Base-by-base conservation (phyloP, 2,888 invertebrate genomes). In the Zaprionus lineosus region DNA sequence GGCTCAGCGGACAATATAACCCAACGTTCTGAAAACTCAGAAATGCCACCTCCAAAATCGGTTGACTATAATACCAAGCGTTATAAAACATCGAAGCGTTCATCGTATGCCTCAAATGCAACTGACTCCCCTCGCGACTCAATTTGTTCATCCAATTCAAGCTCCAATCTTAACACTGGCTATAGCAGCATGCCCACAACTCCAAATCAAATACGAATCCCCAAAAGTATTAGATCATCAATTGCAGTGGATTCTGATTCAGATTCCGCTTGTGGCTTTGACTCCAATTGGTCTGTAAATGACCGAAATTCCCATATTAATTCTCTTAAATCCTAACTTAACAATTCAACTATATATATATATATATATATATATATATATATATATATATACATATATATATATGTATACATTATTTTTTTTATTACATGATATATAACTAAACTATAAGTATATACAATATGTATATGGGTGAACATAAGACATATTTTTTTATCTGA, bases 1-100 rank as follows among this genome's bases (percentile, higher is more conserved):
- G 97, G 97, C 16, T 97, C 97, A 0, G 96, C 95, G 0, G 97
- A 97, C 87, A 96, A 96, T 87, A 93, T 97, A 70, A 93, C 93
- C 85, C 94, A 95, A 6, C 79, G 73, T 16, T 73, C 84, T 2
- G 76, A 86, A n/a, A 71, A 71, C 2, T 60, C 92, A n/a, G n/a
- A n/a, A 64, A 95, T 95, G 94, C 95, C 94, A 7, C 95, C 95
- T 3, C 95, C 95, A 0, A 94, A 93, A 87, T 93, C 93, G 86
- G 92, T 91, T 77, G 93, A 91, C 44, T 92, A 93, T 29, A 92
- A 94, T 15, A 92, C 92, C 64, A 94, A 95, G 66, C 92, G 95
- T 0, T 77, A 86, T 36, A 93, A 94, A 71, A 93, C 74, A 2
- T 60, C 93, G 24, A 93, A 92, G 77, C 91, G 92, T 39, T 85